Evolutionary conservation across 2,797 vertebrate species (phyloP), one percentile per base, ranked within the genome.

Genomic region (Craterocephalus amniculus): DNA sequence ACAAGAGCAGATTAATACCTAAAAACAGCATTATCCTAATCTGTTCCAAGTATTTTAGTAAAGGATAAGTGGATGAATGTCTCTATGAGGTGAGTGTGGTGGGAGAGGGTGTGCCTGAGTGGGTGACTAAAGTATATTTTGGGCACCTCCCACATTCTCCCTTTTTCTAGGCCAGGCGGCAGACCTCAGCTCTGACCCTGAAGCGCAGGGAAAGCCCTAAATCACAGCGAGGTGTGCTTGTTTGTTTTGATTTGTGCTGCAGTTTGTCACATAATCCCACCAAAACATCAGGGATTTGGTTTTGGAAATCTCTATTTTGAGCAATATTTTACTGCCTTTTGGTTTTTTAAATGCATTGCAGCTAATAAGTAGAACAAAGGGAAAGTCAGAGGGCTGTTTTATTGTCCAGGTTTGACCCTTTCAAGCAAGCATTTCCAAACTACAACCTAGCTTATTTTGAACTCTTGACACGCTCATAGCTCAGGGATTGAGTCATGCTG

Each of bases 241-340:
- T 90, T 88, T 91, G 76, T 92, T 89, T 90, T 83, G 72, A 79
- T 89, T 93, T 24, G 67, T 56, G 34, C 81, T 64, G 56, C 56
- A 67, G 87, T 83, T 78, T 75, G 78, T 72, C 49, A 80, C 79
- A 77, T 80, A 81, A 70, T 70, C 69, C 49, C 73, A 69, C 67
- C 34, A 45, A 32, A 68, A 63, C 76, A 85, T 89, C 81, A 81
- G 52, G 14, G 64, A 34, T 63, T 65, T 70, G 45, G 35, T 40
- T 38, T 43, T 9, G 22, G 58, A 66, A 75, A 34, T 63, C 70
- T 0, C 66, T 56, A 74, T 48, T 43, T 70, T 58, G 45, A 34
- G 40, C 60, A 83, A 80, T 77, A 78, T 79, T 84, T 76, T 38
- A 83, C 60, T 32, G 13, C 11, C 54, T 10, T 20, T 63, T 3